A percentile compares a stretch with the other conserved stretches of the same genome.
Conservation (phyloP, 2,113 vertebrate genomes). For the Phylloscopus trochilus region DNA sequence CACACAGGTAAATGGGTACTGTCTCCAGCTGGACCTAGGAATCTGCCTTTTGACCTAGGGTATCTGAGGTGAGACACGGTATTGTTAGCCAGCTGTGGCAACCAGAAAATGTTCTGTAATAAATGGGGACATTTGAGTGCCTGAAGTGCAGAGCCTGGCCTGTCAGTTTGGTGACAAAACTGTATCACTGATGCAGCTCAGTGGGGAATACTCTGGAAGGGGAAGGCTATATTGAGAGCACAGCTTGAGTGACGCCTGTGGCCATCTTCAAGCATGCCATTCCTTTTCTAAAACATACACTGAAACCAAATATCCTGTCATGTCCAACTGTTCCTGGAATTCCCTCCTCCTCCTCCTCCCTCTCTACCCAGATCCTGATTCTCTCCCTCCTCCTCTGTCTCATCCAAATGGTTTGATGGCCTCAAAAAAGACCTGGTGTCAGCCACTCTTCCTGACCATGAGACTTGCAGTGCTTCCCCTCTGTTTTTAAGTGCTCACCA, state of each 20-base stretch:
- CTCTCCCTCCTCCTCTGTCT: not conserved
- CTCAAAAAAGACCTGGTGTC: not conserved
- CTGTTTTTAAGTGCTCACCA: not conserved
- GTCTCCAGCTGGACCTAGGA: not conserved
- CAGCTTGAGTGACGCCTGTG: not conserved
- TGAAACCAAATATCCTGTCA: not conserved
- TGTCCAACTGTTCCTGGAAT: not conserved
- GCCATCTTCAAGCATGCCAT: not conserved
- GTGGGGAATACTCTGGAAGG: not conserved
- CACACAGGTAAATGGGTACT: not conserved
- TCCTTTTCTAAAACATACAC: slow-evolving; percentile 10
- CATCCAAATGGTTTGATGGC: not conserved
- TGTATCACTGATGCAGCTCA: not conserved
- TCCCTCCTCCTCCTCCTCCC: not conserved
- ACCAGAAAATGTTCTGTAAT: not conserved
- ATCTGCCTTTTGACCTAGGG: not conserved
- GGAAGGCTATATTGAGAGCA: not conserved
- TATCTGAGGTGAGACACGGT: not conserved
- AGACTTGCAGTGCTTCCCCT: not conserved
- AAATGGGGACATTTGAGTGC: not conserved
- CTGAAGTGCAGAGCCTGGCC: not conserved
- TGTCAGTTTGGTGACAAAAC: not conserved
- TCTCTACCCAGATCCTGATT: not conserved
- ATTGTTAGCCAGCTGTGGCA: not conserved
- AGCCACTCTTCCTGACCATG: not conserved